These are phyloP conservation scores for Cheiracanthium punctorium DNA, from an alignment of 2,888 invertebrate species.

Conservation along the genomic window DNA sequence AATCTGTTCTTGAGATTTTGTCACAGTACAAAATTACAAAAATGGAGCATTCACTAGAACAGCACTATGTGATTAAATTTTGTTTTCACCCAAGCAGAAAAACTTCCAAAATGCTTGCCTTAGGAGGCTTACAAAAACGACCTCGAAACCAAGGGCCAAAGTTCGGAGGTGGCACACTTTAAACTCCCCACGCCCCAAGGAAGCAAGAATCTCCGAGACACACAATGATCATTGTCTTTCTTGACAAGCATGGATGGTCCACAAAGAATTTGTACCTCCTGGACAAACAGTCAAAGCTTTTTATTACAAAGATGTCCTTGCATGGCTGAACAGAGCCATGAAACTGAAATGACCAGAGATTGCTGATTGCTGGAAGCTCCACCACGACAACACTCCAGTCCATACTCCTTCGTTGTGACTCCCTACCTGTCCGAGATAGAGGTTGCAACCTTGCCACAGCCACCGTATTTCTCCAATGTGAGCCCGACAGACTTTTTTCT, in stretches of 20 bases:
- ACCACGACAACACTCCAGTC: constrained; percentile 1
- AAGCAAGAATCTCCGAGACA: not conserved
- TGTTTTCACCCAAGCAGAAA: not conserved
- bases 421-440: too few relatives aligned
- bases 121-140: too few relatives aligned
- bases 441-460: not conserved
- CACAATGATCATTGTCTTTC: too few relatives aligned
- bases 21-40: constrained; percentile 9
- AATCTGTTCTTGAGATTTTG: constrained; percentile 8
- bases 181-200: not conserved
- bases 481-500: not conserved
- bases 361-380: constrained; percentile 6
- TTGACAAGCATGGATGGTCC: too few relatives aligned
- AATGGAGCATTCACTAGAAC: not conserved
- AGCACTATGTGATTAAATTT: not conserved
- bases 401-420: not conserved
- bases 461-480: not conserved
- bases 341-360: not conserved
- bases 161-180: not conserved
- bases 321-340: too few relatives aligned
- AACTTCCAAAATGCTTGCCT: not conserved
- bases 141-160: too few relatives aligned
- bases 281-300: not conserved
- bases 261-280: too few relatives aligned
- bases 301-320: not conserved